Evolutionary conservation across 2,888 invertebrate species (phyloP).

Genomic region (Danaus chrysippus): DNA sequence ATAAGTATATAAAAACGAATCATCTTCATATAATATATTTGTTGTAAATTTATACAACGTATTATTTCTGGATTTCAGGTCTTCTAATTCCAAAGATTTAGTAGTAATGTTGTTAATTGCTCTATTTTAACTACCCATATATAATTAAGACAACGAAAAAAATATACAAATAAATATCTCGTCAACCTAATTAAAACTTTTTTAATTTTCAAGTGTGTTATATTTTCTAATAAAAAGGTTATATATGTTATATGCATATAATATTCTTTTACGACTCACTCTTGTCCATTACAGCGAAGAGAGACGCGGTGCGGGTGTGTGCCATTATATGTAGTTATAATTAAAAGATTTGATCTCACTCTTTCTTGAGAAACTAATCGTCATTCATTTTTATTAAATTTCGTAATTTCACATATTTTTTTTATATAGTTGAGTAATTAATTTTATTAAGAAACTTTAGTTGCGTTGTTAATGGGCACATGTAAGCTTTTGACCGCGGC

Average conservation of each 20-base stretch:
- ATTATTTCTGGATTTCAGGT: too few relatives aligned
- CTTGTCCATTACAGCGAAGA: slow-evolving; percentile 10
- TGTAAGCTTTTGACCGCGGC: too few relatives aligned
- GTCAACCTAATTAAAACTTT: too few relatives aligned
- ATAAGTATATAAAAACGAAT: not conserved
- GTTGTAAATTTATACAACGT: too few relatives aligned
- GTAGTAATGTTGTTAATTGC: too few relatives aligned
- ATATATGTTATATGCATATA: slow-evolving; percentile 1
- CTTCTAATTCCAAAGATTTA: too few relatives aligned
- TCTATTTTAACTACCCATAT: too few relatives aligned
- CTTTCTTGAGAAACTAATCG: slow-evolving; percentile 21
- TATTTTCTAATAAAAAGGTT: too few relatives aligned
- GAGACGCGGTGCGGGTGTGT: slow-evolving; percentile 6
- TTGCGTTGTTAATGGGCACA: not conserved
- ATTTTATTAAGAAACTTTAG: not conserved
- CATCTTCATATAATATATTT: not conserved
- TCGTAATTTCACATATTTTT: slow-evolving; percentile 15
- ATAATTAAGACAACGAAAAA: too few relatives aligned
- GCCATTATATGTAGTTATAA: slow-evolving; percentile 23
- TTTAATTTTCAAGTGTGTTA: too few relatives aligned
- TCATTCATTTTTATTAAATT: slow-evolving; percentile 26
- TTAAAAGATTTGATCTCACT: slow-evolving; percentile 26
- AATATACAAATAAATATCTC: too few relatives aligned
- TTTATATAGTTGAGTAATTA: not conserved
- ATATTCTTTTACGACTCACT: not conserved